These are phyloP conservation scores for Taphrorychus bicolor DNA, from an alignment of 2,888 invertebrate genomes.

Conservation along the genomic window DNA sequence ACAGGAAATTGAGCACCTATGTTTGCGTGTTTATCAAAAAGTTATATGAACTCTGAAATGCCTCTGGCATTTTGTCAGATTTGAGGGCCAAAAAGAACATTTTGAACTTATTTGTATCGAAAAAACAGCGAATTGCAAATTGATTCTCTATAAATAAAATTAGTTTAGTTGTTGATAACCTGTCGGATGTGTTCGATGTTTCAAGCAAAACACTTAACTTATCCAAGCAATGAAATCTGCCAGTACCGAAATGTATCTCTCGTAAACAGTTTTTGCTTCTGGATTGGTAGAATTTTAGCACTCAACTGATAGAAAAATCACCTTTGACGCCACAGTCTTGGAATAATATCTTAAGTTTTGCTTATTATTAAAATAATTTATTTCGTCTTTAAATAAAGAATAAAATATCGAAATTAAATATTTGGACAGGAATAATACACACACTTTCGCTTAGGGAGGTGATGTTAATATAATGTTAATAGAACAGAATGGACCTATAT, in stretches of 20 bases:
- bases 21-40: neutral
- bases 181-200: neutral
- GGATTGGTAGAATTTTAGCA: neutral
- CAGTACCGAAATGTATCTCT: neutral
- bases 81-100: neutral
- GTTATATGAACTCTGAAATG: too few relatives aligned
- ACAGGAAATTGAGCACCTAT: neutral
- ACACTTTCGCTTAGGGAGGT: neutral
- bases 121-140: too few relatives aligned
- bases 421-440: neutral
- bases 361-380: neutral
- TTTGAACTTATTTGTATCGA: too few relatives aligned
- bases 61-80: neutral
- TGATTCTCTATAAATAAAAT: too few relatives aligned
- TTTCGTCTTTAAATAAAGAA: neutral
- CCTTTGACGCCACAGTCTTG: neutral
- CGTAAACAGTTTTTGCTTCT: neutral
- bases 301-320: neutral
- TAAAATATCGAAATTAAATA: neutral
- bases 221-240: neutral
- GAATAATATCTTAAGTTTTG: neutral
- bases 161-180: neutral
- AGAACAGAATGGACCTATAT: too few relatives aligned
- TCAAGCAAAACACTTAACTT: slow-evolving; percentile 2
- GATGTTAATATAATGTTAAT: neutral